Evolutionary conservation across 2,888 invertebrate genomes (phyloP).

Genomic region (Phengaris alcon): DNA sequence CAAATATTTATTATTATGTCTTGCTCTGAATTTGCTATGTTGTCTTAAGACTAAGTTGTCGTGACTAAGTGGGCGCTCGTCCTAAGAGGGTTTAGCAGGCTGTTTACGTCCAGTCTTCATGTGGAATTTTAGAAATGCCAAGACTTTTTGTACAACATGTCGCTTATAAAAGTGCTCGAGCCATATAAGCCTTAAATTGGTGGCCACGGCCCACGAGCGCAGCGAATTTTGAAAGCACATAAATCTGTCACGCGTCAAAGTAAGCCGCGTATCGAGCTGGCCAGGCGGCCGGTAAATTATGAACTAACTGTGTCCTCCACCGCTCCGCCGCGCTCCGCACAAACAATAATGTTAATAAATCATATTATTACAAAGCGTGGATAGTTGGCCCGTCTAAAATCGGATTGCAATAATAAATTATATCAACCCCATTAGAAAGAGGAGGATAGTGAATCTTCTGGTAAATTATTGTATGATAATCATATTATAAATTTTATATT

Average conservation of each 20-base stretch:
- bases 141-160: constrained; percentile 15
- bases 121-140: not conserved
- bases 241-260: constrained; percentile 76
- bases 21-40: too few relatives aligned
- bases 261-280: constrained; percentile 74
- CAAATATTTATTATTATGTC: too few relatives aligned
- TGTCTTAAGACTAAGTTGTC: too few relatives aligned
- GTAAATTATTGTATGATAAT: too few relatives aligned
- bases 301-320: constrained; percentile 50
- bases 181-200: constrained; percentile 47
- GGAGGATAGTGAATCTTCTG: not conserved
- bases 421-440: not conserved
- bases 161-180: constrained; percentile 28
- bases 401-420: constrained; percentile 38
- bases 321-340: constrained; percentile 30
- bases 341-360: constrained; percentile 46
- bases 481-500: too few relatives aligned
- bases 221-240: constrained; percentile 72
- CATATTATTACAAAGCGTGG: constrained; percentile 40
- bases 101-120: too few relatives aligned
- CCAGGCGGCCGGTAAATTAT: constrained; percentile 72
- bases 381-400: constrained; percentile 38
- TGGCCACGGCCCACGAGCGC: constrained; percentile 45
- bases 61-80: too few relatives aligned
- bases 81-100: too few relatives aligned